phyloP scores from a whole-genome alignment of 2,797 vertebrate genomes.

The Ctenopoma kingsleyae region DNA sequence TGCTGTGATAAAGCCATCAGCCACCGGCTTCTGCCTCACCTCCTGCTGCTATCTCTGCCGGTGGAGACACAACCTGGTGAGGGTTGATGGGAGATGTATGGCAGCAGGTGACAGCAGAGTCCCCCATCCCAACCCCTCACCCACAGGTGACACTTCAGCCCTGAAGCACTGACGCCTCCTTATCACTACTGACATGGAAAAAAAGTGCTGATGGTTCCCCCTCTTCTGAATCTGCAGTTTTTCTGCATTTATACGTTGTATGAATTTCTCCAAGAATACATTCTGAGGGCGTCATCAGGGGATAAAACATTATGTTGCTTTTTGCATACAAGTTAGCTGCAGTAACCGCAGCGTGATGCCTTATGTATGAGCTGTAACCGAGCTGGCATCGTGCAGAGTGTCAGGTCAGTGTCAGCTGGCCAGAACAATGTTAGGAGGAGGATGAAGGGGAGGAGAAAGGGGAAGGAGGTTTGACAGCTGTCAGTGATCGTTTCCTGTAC shows the following conservation, averaged over 20 bases:
- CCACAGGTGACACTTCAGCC: constrained; percentile 56
- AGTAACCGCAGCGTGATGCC: constrained; percentile 1
- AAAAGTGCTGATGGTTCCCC: constrained; percentile 12
- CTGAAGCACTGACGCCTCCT: constrained; percentile 48
- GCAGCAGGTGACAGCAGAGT: constrained; percentile 60
- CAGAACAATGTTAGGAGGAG: constrained; percentile 31
- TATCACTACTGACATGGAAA: constrained; percentile 48
- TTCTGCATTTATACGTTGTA: constrained; percentile 8
- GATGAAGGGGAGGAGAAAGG: constrained; percentile 9
- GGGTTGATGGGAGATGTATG: constrained; percentile 49
- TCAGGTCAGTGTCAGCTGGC: constrained; percentile 44
- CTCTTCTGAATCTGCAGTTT: constrained; percentile 42
- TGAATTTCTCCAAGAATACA: constrained; percentile 21
- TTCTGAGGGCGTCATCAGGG: background rate
- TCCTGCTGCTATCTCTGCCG: constrained; percentile 9
- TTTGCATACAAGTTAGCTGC: constrained; percentile 1
- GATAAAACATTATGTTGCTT: background rate
- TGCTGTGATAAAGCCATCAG: constrained; percentile 64
- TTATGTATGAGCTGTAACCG: constrained; percentile 20
- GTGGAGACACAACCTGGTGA: constrained; percentile 23
- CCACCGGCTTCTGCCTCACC: constrained; percentile 29
- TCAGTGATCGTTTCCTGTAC: constrained; percentile 64
- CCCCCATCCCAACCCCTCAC: background rate
- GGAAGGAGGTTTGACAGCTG: constrained; percentile 48
- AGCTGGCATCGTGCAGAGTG: constrained; percentile 40